Percentiles rank a stretch among this genome's conserved stretches.
Evolutionary conservation across 2,113 vertebrate genomes (phyloP).

Genomic region (Megaceryle maxima): DNA sequence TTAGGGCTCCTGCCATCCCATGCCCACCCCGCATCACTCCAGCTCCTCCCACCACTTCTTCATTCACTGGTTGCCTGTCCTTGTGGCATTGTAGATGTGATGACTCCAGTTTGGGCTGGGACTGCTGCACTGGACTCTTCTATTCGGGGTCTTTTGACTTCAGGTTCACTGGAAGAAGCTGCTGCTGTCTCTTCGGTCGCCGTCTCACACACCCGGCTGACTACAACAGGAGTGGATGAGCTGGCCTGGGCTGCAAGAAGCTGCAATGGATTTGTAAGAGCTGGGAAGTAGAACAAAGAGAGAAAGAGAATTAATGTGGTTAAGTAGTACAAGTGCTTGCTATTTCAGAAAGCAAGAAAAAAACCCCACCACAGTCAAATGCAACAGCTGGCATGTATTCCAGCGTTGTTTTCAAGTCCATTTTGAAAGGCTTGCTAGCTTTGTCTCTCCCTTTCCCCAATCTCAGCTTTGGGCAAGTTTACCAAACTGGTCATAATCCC

Average conservation of each 20-base stretch:
- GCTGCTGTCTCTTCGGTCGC: slow-evolving; percentile 71
- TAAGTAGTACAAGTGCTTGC: background rate
- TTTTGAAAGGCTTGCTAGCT: background rate
- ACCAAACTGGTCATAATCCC: background rate
- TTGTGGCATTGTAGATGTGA: slow-evolving; percentile 79
- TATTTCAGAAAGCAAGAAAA: background rate
- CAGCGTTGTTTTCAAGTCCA: background rate
- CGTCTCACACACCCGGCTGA: slow-evolving; percentile 79
- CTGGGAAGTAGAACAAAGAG: slow-evolving; percentile 57
- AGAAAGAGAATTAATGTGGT: background rate
- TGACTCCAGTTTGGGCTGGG: slow-evolving; percentile 80
- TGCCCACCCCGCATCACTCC: slow-evolving; percentile 32
- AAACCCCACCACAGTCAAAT: background rate
- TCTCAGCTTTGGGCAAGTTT: background rate
- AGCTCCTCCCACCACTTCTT: slow-evolving; percentile 43
- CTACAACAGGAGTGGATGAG: slow-evolving; percentile 88
- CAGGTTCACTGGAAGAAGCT: slow-evolving; percentile 77
- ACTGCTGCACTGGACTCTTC: slow-evolving; percentile 77
- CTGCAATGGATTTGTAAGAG: slow-evolving; percentile 91
- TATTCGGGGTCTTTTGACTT: slow-evolving; percentile 85
- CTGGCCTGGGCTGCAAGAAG: slow-evolving; percentile 95
- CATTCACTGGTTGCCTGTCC: slow-evolving; percentile 80
- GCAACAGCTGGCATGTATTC: background rate
- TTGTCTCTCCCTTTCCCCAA: background rate
- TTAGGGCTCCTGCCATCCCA: slow-evolving; percentile 30